Evolutionary conservation across 1,140 invertebrate genomes (phyloP), one percentile per base, ranked within the genome.

Genomic region (Brachystomella parvula): DNA sequence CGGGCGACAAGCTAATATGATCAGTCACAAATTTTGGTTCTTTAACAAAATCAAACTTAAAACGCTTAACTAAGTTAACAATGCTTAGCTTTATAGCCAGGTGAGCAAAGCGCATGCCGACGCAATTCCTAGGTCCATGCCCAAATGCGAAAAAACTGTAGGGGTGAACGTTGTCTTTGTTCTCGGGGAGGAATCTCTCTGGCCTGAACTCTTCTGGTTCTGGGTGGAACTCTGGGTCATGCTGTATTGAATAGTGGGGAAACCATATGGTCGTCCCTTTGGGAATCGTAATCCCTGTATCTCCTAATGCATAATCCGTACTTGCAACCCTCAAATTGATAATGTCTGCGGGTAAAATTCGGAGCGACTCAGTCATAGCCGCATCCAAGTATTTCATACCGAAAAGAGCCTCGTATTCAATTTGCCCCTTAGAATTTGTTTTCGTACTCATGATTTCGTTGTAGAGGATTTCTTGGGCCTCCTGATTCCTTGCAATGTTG

Each of bases 201-300:
- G 87, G 87, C 68, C 81, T 76, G 61, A 83, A 84, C 64, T 75
- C 73, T 15, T 80, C 75, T 1, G 83, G 83, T 19, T 84, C 73
- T 0, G 80, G 78, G 69, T 77, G 83, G 62, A 79, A 79, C 19
- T 79, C 67, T 3, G 77, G 75, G 70, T 83, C 79, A 17, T 75
- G 71, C 56, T 86, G 83, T 47, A 85, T 73, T 1, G 76, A 76
- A 9, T 69, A 79, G 3, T 78, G 74, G 2, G 82, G 78, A 47
- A 84, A 74, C 39, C 73, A 74, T 3, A 85, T 33, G 1, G 71
- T 67, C n/a, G 79, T 77, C 2, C 78, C 61, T 24, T 62, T 47
- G 3, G 19, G 44, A 24, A 62, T 44, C n/a, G 12, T 44, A 17
- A 62, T 17, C 44, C 30, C 19, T 62, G 63, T 61, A 9, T 63